Conservation (phyloP, 1,140 invertebrate species). For the Drosophila suzukii region DNA sequence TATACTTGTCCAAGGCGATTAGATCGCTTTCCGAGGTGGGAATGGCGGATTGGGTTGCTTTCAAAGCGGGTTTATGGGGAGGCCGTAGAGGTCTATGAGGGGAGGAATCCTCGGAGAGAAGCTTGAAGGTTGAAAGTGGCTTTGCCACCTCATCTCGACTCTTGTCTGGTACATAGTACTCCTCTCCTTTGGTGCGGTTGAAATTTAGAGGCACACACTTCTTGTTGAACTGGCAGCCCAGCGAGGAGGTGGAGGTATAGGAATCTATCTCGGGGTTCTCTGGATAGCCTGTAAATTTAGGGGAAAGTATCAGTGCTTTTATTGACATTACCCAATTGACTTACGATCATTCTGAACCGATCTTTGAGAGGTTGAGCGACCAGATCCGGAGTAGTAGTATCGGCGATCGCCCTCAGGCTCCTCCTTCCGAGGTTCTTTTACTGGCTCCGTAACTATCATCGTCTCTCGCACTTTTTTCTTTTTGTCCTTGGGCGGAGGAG, state of each 20-base stretch:
- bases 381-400: conserved; percentile 9
- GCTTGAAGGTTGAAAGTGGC: neutral
- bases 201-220: conserved; percentile 50
- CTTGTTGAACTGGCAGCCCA: conserved; percentile 50
- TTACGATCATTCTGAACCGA: conserved; percentile 5
- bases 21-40: conserved; percentile 3
- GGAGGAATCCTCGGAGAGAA: neutral
- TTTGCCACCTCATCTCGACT: neutral
- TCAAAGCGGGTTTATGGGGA: neutral
- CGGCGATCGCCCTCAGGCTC: neutral
- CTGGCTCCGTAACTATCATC: neutral
- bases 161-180: conserved; percentile 19
- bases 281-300: conserved; percentile 1
- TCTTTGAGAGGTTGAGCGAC: neutral
- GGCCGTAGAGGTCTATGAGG: neutral
- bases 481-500: neutral
- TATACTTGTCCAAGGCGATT: neutral
- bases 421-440: neutral
- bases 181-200: neutral
- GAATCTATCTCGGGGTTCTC: conserved; percentile 6
- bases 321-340: neutral
- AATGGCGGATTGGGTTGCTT: neutral
- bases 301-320: neutral
- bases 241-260: conserved; percentile 51
- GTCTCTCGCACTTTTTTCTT: neutral